Evolutionary conservation across 2,113 vertebrate genomes (phyloP), one percentile per base, ranked within the genome.

Genomic region (Macquaria ambigua): DNA sequence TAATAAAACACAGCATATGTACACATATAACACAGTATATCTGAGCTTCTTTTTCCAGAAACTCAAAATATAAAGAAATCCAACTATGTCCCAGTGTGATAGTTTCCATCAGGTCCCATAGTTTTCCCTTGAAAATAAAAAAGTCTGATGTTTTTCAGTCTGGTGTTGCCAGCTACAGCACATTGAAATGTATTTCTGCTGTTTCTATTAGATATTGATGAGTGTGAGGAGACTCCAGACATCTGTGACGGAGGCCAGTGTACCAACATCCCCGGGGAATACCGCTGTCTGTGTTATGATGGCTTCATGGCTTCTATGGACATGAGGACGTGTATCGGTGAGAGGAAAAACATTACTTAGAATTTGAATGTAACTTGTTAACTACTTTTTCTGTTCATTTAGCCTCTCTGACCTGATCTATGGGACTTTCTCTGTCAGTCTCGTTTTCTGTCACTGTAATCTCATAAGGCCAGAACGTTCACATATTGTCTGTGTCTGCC

Each of bases 241-340:
- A 96, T 99, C 94, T 99, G 98, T 31, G 97, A 97, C 0, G 96
- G 96, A 0, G 98, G 97, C 34, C 98, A 98, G 93, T 99, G 97
- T 77, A 97, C 96, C 34, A 99, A 99, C 90, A 95, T 97, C 80
- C 97, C 96, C 0, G 97, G 97, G 1, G 97, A 97, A 79, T 98
- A 99, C 79, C 97, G 94, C 62, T 99, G 98, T 88, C 94, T 98
- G 69, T 99, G 97, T 92, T 97, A 95, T 0, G 96, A 97, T 0
- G 97, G 98, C 53, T 99, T 99, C 92, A 96, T 97, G 96, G 96
- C 97, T 5, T 97, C 96, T 15, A 94, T 96, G 93, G 97, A 99
- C 91, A 95, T 97, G 96, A 96, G 96, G 88, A 96, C 95, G 0
- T 98, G 98, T 68, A 95, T 98, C 0, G 98, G 98, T 99, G 87